Evolutionary conservation across 2,888 invertebrate genomes (phyloP).

Genomic region (Myopa tessellatipennis): DNA sequence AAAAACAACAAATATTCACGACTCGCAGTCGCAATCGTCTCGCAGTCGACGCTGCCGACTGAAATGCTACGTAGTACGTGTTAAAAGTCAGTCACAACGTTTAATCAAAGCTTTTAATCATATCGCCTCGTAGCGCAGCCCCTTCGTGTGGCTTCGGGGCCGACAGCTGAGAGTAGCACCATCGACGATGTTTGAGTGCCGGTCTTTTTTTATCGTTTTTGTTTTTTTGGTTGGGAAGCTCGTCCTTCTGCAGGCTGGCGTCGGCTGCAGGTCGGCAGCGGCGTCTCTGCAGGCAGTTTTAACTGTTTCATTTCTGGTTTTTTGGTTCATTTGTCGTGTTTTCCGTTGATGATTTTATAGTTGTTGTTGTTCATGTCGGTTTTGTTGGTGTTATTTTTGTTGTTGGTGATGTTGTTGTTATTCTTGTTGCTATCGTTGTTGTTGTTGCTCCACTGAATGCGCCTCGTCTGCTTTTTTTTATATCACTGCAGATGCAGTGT

Average conservation of each 20-base stretch:
- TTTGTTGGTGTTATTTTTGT: neutral
- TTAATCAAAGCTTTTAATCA: slow-evolving; percentile 35
- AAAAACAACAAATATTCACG: neutral
- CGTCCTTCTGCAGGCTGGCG: neutral
- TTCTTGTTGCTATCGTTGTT: neutral
- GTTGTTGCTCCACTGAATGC: no score
- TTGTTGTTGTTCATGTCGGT: no score
- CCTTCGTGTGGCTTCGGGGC: neutral
- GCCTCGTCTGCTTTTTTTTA: neutral
- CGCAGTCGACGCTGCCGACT: neutral
- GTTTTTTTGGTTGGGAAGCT: no score
- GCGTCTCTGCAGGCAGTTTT: no score
- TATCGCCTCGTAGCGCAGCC: slow-evolving; percentile 11
- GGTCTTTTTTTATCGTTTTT: neutral
- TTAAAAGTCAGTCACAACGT: slow-evolving; percentile 36
- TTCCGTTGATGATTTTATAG: no score
- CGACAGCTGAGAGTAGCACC: neutral
- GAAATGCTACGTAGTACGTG: slow-evolving; percentile 20
- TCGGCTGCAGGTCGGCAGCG: no score
- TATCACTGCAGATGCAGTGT: neutral
- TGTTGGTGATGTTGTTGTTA: no score
- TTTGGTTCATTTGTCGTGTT: no score
- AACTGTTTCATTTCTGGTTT: no score
- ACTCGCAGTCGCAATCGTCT: neutral
- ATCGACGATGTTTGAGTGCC: neutral